phyloP scores from a whole-genome alignment of 92 coral and sea anemone genomes.

The Isaurus tuberculatus region DNA sequence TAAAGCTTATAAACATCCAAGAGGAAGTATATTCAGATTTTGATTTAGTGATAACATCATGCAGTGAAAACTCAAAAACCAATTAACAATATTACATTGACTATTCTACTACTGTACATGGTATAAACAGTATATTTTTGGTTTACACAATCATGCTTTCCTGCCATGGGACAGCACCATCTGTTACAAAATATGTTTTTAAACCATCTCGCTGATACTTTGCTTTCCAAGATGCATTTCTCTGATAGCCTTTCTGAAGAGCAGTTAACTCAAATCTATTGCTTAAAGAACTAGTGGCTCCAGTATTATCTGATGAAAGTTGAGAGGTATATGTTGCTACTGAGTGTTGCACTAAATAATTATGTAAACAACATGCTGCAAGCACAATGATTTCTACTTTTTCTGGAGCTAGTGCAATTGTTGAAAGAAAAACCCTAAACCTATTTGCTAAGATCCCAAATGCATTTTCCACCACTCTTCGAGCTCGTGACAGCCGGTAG shows the following conservation, averaged over 20 bases:
- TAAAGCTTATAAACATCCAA: slow-evolving; percentile 9
- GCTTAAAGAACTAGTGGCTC: slow-evolving; percentile 53
- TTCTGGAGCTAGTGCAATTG: slow-evolving; percentile 41
- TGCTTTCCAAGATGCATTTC: slow-evolving; percentile 61
- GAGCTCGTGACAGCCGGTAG: slow-evolving; percentile 36
- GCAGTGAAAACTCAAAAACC: slow-evolving; percentile 33
- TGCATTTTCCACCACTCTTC: slow-evolving; percentile 42
- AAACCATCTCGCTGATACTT: slow-evolving; percentile 55
- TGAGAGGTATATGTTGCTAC: slow-evolving; percentile 53
- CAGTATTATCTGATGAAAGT: slow-evolving; percentile 53
- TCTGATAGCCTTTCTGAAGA: slow-evolving; percentile 32
- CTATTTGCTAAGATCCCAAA: slow-evolving; percentile 45
- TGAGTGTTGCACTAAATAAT: slow-evolving; percentile 59
- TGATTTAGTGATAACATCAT: slow-evolving; percentile 13
- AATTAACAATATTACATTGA: slow-evolving; percentile 26
- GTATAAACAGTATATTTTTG: slow-evolving; percentile 31
- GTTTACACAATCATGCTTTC: slow-evolving; percentile 35
- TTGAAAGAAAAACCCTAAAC: slow-evolving; percentile 45
- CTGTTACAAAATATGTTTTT: slow-evolving; percentile 55
- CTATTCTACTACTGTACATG: slow-evolving; percentile 32
- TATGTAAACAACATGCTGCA: slow-evolving; percentile 40
- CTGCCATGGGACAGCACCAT: slow-evolving; percentile 68
- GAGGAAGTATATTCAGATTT: slow-evolving; percentile 13
- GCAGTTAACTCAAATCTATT: slow-evolving; percentile 34
- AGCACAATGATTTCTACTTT: slow-evolving; percentile 36